A percentile compares a stretch with the other conserved stretches of the same genome.
Evolutionary conservation across 2,113 vertebrate species (phyloP).

Genomic region (Chiloscyllium plagiosum): DNA sequence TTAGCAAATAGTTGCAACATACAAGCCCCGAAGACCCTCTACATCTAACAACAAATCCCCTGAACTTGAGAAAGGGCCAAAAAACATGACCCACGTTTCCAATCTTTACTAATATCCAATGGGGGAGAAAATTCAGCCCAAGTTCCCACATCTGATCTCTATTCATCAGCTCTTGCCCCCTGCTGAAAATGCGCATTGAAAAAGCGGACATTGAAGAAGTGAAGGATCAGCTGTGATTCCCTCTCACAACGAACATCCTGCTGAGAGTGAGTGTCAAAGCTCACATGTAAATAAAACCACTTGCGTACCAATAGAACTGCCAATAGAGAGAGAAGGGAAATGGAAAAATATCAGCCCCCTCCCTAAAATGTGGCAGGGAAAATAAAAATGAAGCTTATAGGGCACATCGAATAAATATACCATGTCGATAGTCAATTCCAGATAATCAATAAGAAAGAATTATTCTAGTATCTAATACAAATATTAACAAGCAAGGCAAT

Average conservation of each 20-base stretch:
- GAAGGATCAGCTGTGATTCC: constrained; percentile 5
- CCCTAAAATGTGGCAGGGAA: not conserved
- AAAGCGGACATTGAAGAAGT: not conserved
- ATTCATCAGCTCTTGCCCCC: not conserved
- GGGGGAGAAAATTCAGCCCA: not conserved
- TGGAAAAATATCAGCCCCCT: not conserved
- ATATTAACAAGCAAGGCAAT: not conserved
- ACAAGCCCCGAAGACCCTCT: not conserved
- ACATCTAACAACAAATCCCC: not conserved
- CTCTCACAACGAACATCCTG: constrained; percentile 7
- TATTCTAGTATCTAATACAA: not conserved
- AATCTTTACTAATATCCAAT: not conserved
- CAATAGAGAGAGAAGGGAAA: not conserved
- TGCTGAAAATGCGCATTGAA: constrained; percentile 20
- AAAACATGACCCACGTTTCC: not conserved
- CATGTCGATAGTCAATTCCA: not conserved
- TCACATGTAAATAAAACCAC: constrained; percentile 28
- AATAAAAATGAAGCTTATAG: not conserved
- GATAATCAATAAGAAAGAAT: not conserved
- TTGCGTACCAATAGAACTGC: not conserved
- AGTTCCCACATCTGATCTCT: not conserved
- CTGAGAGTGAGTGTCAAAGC: not conserved
- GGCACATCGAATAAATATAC: not conserved
- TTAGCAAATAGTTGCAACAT: not conserved
- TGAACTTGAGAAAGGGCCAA: not conserved